These are phyloP conservation scores for Lutjanus campechanus DNA, from an alignment of 2,797 vertebrate genomes.

Conservation along the genomic window DNA sequence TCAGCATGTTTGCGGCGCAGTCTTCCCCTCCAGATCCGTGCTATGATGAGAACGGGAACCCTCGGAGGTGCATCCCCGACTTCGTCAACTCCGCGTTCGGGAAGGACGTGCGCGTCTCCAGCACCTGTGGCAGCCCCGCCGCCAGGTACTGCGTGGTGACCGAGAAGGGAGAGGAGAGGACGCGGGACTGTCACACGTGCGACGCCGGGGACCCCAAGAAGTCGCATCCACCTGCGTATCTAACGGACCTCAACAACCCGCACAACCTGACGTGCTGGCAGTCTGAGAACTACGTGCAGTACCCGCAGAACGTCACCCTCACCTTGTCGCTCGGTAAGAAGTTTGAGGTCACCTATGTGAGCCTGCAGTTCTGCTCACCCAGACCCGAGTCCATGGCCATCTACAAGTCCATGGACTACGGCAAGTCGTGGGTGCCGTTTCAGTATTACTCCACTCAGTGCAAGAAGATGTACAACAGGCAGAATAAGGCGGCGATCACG, in stretches of 20 bases:
- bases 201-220: conserved; percentile 94
- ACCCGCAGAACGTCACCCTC: conserved; percentile 96
- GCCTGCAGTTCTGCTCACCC: conserved; percentile 98
- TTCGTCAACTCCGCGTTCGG: conserved; percentile 99
- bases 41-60: conserved; percentile 96
- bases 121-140: conserved; percentile 93
- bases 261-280: conserved; percentile 99
- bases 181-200: conserved; percentile 95
- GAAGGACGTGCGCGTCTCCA: conserved; percentile 96
- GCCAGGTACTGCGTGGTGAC: conserved; percentile 94
- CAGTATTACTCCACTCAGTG: conserved; percentile 99
- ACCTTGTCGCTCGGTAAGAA: conserved; percentile 96
- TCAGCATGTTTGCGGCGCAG: conserved; percentile 95
- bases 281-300: conserved; percentile 95
- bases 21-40: conserved; percentile 96
- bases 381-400: conserved; percentile 98
- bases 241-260: conserved; percentile 99
- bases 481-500: conserved; percentile 93
- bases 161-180: conserved; percentile 93
- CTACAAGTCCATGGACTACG: conserved; percentile 99
- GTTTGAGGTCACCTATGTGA: conserved; percentile 99
- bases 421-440: conserved; percentile 97
- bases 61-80: conserved; percentile 97
- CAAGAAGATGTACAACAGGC: conserved; percentile 96
- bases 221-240: conserved; percentile 92